Conservation (phyloP, 92 coral and sea anemone species). For the Epizoanthus illoricatus region DNA sequence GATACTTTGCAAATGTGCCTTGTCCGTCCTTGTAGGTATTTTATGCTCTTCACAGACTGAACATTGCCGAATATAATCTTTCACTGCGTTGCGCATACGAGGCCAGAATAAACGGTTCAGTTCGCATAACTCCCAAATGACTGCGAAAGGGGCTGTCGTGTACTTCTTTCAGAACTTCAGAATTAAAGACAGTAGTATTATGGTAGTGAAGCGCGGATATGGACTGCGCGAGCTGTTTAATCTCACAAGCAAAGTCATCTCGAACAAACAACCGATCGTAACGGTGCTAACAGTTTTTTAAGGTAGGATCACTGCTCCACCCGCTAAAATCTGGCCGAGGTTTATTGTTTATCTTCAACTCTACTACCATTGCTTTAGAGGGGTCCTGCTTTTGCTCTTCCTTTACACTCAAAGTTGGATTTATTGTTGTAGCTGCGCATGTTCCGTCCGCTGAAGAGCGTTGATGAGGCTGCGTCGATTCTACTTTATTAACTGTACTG, state of each 20-base stretch:
- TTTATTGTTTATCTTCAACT: conserved; percentile 21
- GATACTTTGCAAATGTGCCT: conserved; percentile 38
- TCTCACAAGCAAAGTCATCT: conserved; percentile 18
- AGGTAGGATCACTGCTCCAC: conserved; percentile 21
- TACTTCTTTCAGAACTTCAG: conserved; percentile 32
- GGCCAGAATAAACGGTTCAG: conserved; percentile 40
- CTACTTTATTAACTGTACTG: neutral
- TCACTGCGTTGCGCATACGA: conserved; percentile 15
- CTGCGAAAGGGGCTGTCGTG: conserved; percentile 40
- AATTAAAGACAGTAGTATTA: conserved; percentile 28
- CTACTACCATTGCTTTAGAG: conserved; percentile 17
- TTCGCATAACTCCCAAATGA: conserved; percentile 35
- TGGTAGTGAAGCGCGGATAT: conserved; percentile 19
- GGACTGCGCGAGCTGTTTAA: conserved; percentile 17
- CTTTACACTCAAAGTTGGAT: conserved; percentile 23
- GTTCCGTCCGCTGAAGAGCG: neutral
- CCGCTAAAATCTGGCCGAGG: conserved; percentile 31
- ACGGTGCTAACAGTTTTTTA: conserved; percentile 28
- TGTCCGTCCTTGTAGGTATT: neutral
- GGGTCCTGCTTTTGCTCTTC: conserved; percentile 41
- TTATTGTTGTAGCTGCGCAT: conserved; percentile 1
- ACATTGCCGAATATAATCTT: conserved; percentile 22
- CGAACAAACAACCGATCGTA: conserved; percentile 39
- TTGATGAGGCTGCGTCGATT: neutral
- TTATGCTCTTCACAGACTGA: conserved; percentile 25